phyloP scores from a whole-genome alignment of 2,797 vertebrate species.

The Netta rufina region DNA sequence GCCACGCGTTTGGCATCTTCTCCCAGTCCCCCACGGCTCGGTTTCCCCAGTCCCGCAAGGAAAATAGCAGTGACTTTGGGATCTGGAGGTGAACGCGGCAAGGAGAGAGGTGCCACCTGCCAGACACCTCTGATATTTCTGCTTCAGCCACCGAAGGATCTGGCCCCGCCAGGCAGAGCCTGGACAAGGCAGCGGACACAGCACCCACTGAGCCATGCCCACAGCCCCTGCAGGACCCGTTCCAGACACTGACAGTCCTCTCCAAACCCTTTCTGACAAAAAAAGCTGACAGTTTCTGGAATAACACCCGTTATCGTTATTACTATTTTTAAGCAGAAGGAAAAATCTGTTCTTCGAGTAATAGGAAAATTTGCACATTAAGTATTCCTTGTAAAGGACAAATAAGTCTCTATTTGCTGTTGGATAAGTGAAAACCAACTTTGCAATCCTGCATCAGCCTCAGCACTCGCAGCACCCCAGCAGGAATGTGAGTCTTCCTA shows the following conservation, averaged over 20 bases:
- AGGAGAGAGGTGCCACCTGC: background rate
- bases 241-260: background rate
- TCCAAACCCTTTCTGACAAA: background rate
- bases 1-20: background rate
- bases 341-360: background rate
- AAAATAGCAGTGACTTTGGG: background rate
- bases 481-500: slow-evolving; percentile 25
- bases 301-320: background rate
- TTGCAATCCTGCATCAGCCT: background rate
- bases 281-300: background rate
- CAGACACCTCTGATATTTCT: background rate
- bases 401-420: background rate
- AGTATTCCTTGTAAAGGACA: background rate
- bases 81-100: background rate
- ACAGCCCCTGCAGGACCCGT: background rate
- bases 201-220: background rate
- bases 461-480: background rate
- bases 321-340: background rate
- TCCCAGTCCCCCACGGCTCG: background rate
- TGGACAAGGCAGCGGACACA: background rate
- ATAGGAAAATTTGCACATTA: background rate
- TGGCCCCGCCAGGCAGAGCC: background rate
- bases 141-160: background rate
- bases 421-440: background rate
- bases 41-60: background rate